A percentile compares a stretch with the other conserved stretches of the same genome.
Evolutionary conservation across 2,797 vertebrate genomes (phyloP).

Genomic region (Urosaurus nigricauda): DNA sequence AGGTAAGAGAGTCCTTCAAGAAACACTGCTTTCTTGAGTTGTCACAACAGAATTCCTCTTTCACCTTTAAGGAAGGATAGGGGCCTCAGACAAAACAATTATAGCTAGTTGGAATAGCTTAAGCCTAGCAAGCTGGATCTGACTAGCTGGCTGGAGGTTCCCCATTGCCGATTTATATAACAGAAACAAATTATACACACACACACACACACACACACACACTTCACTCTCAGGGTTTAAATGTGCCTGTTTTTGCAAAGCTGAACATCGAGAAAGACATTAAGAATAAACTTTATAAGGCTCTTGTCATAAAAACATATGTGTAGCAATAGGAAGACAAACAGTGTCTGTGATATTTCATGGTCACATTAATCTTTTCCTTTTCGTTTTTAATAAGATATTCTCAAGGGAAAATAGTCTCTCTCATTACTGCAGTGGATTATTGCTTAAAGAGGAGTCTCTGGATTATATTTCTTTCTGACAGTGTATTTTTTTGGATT

Average conservation of each 20-base stretch:
- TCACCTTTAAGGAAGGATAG: background rate
- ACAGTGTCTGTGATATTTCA: constrained; percentile 73
- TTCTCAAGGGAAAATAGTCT: constrained; percentile 74
- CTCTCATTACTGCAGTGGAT: constrained; percentile 68
- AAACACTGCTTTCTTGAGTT: background rate
- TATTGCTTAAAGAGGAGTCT: constrained; percentile 73
- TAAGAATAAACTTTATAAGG: constrained; percentile 58
- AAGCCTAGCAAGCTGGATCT: background rate
- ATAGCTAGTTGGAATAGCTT: background rate
- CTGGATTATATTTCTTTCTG: constrained; percentile 75
- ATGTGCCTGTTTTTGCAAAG: constrained; percentile 45
- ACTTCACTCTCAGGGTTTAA: constrained; percentile 19
- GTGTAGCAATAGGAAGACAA: constrained; percentile 74
- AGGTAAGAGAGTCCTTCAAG: background rate
- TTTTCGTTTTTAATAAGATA: constrained; percentile 66
- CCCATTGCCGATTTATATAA: background rate
- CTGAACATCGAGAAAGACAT: constrained; percentile 25
- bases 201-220: no score
- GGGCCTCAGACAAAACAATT: no score
- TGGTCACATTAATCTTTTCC: constrained; percentile 71
- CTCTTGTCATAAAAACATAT: constrained; percentile 61
- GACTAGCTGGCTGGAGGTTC: background rate
- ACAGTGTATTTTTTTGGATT: constrained; percentile 71
- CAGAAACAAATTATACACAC: constrained; percentile 42
- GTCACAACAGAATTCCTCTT: background rate